Evolutionary conservation across 2,113 vertebrate species (phyloP).

Genomic region (Apodemus speciosus): DNA sequence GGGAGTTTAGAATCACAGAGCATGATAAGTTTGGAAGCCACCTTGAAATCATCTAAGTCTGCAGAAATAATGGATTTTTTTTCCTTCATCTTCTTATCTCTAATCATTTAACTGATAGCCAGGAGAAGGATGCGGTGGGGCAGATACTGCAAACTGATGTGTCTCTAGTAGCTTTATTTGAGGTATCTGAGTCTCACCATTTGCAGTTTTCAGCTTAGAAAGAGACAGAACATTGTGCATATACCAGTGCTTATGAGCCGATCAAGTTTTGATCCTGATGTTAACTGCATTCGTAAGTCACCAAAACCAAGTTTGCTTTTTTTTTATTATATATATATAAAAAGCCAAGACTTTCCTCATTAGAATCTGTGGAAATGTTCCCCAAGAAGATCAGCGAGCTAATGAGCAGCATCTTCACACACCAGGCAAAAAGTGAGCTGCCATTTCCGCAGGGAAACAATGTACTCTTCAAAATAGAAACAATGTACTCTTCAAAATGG

Average conservation of each 20-base stretch:
- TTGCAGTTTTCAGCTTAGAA: not conserved
- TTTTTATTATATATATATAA: too few species aligned
- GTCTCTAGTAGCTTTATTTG: slow-evolving; percentile 3
- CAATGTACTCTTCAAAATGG: slow-evolving; percentile 7
- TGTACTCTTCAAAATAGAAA: not conserved
- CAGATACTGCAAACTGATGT: slow-evolving; percentile 7
- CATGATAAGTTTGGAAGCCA: slow-evolving; percentile 25
- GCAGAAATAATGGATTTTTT: slow-evolving; percentile 15
- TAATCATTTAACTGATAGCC: slow-evolving; percentile 36
- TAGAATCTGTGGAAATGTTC: not conserved
- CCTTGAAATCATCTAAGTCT: slow-evolving; percentile 35
- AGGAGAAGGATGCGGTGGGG: not conserved
- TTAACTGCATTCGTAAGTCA: not conserved
- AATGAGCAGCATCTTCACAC: not conserved
- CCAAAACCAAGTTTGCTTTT: not conserved
- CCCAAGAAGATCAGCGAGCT: not conserved
- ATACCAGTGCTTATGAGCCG: not conserved
- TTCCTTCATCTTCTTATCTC: not conserved
- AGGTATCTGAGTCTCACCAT: not conserved
- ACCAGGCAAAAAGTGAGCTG: not conserved
- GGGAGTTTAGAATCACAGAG: not conserved
- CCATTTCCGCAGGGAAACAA: not conserved
- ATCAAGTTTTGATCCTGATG: slow-evolving; percentile 26
- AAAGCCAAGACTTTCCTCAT: slow-evolving; percentile 17
- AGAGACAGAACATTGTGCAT: not conserved